phyloP scores from a whole-genome alignment of 2,797 vertebrate genomes.

The Coilia nasus region DNA sequence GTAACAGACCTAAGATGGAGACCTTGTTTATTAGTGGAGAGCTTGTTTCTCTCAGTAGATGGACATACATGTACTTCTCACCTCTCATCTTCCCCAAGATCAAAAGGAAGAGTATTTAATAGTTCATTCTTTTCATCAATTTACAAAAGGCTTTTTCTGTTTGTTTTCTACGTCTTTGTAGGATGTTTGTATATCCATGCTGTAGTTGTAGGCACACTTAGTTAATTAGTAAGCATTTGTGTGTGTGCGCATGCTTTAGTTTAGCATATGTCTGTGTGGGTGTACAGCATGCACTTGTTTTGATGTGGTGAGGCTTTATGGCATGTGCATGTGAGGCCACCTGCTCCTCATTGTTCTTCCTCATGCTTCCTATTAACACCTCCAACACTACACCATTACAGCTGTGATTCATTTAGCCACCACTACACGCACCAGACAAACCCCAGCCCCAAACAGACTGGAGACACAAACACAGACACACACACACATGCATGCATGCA shows the following conservation, averaged over 20 bases:
- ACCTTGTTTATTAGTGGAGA: not conserved
- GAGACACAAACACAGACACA: not conserved
- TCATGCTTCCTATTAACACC: constrained; percentile 63
- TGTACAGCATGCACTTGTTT: too few species aligned
- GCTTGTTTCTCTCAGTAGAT: not conserved
- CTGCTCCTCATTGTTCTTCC: constrained; percentile 49
- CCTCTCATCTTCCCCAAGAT: not conserved
- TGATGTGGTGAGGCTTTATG: too few species aligned
- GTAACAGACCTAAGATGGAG: not conserved
- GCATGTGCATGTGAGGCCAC: constrained; percentile 20
- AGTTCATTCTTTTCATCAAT: not conserved
- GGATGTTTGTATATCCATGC: not conserved
- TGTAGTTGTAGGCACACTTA: too few species aligned
- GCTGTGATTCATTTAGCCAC: constrained; percentile 62
- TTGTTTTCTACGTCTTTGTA: not conserved
- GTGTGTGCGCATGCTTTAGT: not conserved
- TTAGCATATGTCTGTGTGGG: too few species aligned
- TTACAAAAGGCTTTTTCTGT: not conserved
- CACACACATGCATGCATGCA: too few species aligned
- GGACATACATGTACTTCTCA: not conserved
- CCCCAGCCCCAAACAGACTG: not conserved
- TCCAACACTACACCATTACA: constrained; percentile 64
- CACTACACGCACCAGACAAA: not conserved
- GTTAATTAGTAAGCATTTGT: not conserved
- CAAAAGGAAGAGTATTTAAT: not conserved